Conservation (phyloP, 2,888 invertebrate genomes). For the Fragum sueziense region DNA sequence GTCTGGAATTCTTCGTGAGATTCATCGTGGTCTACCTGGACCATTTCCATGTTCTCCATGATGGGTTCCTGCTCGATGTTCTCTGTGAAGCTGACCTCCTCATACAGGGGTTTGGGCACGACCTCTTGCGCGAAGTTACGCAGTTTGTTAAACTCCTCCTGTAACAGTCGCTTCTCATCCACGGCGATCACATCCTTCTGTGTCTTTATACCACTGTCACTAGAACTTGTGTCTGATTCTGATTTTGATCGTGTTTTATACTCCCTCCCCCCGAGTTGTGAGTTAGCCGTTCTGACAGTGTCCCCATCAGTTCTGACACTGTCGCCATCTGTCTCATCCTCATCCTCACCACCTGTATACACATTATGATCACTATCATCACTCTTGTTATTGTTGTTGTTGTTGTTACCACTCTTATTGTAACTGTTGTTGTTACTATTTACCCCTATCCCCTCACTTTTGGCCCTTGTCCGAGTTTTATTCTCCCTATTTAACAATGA, state of each 20-base stretch:
- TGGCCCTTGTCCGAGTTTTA: constrained; percentile 23
- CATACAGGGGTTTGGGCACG: constrained; percentile 60
- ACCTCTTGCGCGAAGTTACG: constrained; percentile 68
- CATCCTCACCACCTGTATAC: constrained; percentile 25
- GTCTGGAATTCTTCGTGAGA: constrained; percentile 65
- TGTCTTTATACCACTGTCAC: not conserved
- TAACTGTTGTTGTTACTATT: not conserved
- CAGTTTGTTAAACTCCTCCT: constrained; percentile 70
- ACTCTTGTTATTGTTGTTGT: constrained; percentile 24
- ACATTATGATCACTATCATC: constrained; percentile 51
- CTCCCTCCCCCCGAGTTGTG: not conserved
- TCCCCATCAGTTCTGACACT: not conserved
- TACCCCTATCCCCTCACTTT: constrained; percentile 13
- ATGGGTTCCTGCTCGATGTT: constrained; percentile 58
- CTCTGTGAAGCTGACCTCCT: constrained; percentile 63
- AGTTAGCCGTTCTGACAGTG: constrained; percentile 11
- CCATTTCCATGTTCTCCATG: constrained; percentile 67
- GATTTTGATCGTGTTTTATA: constrained; percentile 1
- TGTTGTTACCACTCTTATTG: too few species aligned
- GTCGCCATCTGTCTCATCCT: constrained; percentile 32
- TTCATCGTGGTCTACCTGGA: constrained; percentile 64
- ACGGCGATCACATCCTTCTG: constrained; percentile 18
- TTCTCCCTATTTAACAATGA: constrained; percentile 3
- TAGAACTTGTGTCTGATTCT: constrained; percentile 12
- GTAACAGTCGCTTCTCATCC: constrained; percentile 57